Conservation (phyloP, 1,140 invertebrate species). For the Marisa cornuarietis region DNA sequence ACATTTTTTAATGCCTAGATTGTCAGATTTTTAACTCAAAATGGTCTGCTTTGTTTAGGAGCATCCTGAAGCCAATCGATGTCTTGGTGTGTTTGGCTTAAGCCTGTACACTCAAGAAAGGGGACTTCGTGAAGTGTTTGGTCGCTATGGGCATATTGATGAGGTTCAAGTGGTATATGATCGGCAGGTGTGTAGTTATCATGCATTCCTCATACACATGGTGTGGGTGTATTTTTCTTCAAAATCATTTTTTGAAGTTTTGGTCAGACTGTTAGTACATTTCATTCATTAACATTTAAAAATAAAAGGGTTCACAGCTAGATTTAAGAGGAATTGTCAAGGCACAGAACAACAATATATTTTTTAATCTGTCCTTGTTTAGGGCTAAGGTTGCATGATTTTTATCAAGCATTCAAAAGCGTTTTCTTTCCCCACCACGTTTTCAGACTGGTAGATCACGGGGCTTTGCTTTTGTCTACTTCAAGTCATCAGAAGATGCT, state of each 20-base stretch:
- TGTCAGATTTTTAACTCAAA: background rate
- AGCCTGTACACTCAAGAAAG: constrained; percentile 92
- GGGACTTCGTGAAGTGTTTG: constrained; percentile 92
- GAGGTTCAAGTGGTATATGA: constrained; percentile 96
- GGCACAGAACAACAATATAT: too few species aligned
- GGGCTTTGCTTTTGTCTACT: constrained; percentile 98
- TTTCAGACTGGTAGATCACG: constrained; percentile 86
- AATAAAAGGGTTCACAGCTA: too few species aligned
- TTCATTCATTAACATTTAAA: too few species aligned
- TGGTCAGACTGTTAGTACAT: too few species aligned
- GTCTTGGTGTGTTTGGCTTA: constrained; percentile 93
- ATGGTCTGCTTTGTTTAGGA: constrained; percentile 69
- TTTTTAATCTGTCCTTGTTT: too few species aligned
- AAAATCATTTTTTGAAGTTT: too few species aligned
- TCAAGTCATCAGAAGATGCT: constrained; percentile 87
- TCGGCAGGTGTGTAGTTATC: constrained; percentile 79
- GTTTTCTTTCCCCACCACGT: background rate
- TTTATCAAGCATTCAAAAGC: too few species aligned
- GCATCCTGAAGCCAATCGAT: constrained; percentile 86
- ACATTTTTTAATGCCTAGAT: too few species aligned
- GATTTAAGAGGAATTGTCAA: too few species aligned
- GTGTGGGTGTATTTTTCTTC: too few species aligned
- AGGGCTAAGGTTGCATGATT: too few species aligned
- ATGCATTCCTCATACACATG: too few species aligned
- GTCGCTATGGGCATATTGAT: constrained; percentile 90